Percentiles rank a stretch among this genome's conserved stretches.
phyloP scores from a whole-genome alignment of 2,888 invertebrate genomes.

The Cheilosia pagana region DNA sequence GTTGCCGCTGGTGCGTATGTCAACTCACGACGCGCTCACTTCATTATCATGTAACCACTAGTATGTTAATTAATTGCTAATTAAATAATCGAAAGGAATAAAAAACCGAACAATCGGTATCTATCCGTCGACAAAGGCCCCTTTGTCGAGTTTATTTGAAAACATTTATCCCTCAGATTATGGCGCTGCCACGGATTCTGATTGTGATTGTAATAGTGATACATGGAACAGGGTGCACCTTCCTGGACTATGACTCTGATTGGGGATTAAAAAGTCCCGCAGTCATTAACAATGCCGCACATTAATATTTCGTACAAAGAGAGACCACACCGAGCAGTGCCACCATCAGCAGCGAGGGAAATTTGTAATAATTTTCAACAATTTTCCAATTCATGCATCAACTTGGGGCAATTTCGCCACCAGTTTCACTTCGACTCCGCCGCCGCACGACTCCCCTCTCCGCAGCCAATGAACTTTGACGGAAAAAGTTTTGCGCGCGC shows the following conservation, averaged over 20 bases:
- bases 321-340: conserved; percentile 4
- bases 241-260: conserved; percentile 6
- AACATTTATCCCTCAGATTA: conserved; percentile 56
- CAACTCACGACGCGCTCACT: conserved; percentile 7
- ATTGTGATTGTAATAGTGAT: conserved; percentile 1
- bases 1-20: background rate
- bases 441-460: too few relatives aligned
- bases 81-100: conserved; percentile 61
- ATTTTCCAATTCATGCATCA: conserved; percentile 27
- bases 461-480: conserved; percentile 17
- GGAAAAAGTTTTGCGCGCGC: conserved; percentile 30
- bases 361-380: conserved; percentile 48
- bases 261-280: conserved; percentile 53
- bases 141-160: conserved; percentile 37
- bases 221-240: conserved; percentile 22
- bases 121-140: conserved; percentile 17
- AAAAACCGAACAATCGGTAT: conserved; percentile 36
- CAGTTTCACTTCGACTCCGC: background rate
- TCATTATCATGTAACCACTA: conserved; percentile 41
- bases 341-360: conserved; percentile 6
- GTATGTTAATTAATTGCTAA: conserved; percentile 69
- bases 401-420: background rate
- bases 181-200: conserved; percentile 9
- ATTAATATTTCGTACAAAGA: conserved; percentile 36
- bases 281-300: conserved; percentile 50